A percentile compares a stretch with the other conserved stretches of the same genome.
Conservation (phyloP, 2,797 vertebrate genomes). For the Acomys russatus region DNA sequence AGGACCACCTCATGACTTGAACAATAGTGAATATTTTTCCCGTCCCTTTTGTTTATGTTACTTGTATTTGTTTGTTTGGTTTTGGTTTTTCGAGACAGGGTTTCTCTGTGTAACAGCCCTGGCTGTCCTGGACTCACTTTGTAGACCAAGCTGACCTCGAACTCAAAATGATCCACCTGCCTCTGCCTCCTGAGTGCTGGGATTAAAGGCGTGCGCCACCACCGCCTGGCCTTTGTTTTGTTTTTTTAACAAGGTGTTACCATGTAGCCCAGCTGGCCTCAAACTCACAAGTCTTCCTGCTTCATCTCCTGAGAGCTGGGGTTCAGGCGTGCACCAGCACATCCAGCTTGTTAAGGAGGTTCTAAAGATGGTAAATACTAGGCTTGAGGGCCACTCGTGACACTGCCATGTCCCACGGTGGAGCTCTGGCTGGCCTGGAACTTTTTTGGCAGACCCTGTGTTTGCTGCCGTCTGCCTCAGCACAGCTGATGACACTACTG, state of each 20-base stretch:
- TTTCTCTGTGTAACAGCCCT: too few relatives aligned
- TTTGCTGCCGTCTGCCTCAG: too few relatives aligned
- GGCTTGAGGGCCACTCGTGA: neutral
- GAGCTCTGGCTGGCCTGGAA: neutral
- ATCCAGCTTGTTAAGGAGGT: neutral
- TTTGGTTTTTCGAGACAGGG: too few relatives aligned
- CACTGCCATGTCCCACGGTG: neutral
- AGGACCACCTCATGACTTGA: neutral
- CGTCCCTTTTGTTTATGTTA: neutral
- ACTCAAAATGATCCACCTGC: too few relatives aligned
- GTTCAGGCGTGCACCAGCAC: neutral
- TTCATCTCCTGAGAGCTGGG: neutral
- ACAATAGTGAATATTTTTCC: neutral
- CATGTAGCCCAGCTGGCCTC: neutral
- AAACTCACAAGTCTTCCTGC: neutral
- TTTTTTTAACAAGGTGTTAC: neutral
- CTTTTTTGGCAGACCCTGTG: neutral
- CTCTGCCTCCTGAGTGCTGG: too few relatives aligned
- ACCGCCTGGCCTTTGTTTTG: neutral
- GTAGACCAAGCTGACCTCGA: too few relatives aligned
- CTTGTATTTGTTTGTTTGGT: too few relatives aligned
- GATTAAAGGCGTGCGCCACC: too few relatives aligned
- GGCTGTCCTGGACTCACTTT: too few relatives aligned
- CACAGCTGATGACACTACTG: too few relatives aligned
- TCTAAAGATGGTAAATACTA: neutral